A percentile compares a stretch with the other conserved stretches of the same genome.
Conservation (phyloP, 2,797 vertebrate species). For the Scyliorhinus canicula region DNA sequence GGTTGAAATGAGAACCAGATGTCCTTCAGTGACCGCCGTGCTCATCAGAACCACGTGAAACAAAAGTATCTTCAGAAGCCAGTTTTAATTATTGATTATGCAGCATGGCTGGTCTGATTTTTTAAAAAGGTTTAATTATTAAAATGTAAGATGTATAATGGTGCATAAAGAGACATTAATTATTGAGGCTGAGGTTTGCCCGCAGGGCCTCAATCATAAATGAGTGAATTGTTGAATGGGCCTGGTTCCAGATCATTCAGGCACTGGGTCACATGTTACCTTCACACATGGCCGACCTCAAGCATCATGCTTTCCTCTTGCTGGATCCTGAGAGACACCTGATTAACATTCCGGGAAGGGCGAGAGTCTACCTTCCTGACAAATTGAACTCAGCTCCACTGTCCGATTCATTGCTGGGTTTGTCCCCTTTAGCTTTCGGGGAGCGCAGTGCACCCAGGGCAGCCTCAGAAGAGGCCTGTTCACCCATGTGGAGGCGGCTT, state of each 20-base stretch:
- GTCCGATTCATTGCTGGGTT: neutral
- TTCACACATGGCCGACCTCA: neutral
- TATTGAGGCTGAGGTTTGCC: neutral
- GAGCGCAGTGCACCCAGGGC: neutral
- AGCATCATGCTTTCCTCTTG: neutral
- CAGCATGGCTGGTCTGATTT: neutral
- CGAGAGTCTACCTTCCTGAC: neutral
- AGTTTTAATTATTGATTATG: conserved; percentile 25
- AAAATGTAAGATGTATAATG: conserved; percentile 17
- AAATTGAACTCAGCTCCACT: neutral
- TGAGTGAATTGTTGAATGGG: neutral
- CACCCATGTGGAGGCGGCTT: neutral
- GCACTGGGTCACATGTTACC: neutral
- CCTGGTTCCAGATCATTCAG: neutral
- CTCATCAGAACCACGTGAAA: neutral
- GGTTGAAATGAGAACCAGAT: neutral
- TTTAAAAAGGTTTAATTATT: conserved; percentile 37
- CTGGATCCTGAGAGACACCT: too few relatives aligned
- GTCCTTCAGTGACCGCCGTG: neutral
- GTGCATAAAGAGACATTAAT: conserved; percentile 19
- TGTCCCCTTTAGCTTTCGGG: neutral
- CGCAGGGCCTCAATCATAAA: neutral
- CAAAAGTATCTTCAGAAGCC: conserved; percentile 16
- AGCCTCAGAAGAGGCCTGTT: neutral
- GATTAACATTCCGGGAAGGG: neutral